Base-by-base conservation (phyloP, 2,113 vertebrate genomes). In the Sander vitreus region DNA sequence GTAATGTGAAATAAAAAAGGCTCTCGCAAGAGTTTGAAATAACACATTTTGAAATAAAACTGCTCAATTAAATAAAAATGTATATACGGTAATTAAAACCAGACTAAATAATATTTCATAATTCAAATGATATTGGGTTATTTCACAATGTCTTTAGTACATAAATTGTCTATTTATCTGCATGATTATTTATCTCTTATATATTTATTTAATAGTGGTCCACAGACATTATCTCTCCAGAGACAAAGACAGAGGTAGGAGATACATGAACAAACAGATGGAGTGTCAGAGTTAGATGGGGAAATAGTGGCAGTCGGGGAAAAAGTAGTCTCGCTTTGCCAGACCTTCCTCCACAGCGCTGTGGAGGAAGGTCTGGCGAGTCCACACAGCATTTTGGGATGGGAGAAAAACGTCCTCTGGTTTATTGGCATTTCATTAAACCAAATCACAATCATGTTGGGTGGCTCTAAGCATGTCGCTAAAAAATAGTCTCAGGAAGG, bases 391-490 rank as follows among this genome's bases (percentile, higher is more conserved):
- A 36, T 36, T 8, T 39, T 39, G 36, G 36, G 36, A 36, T 36
- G 36, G 36, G 33, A 36, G 36, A 36, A 36, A 36, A 36, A 36
- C 7, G 7, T 7, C 7, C 1, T 36, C 7, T 36, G 36, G 36
- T 36, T 36, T 7, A 36, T 8, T 36, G 36, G 36, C 6, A 36
- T 36, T 36, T 36, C 36, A 8, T 36, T 36, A 7, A 36, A 36
- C 36, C 6, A 36, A 7, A 8, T 2, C 1, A 1, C 6, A 36
- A 8, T 8, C 1, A 0, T 36, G 1, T 8, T 1, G 1, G 36
- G 36, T 9, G 36, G 8, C 36, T 1, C 36, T 39, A 36, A 36
- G 33, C 6, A 36, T 36, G 33, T 36, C 33, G 33, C 33, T 36
- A 6, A 5, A 36, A 36, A 39, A 8, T 39, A 39, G 36, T 1